Conservation (phyloP, 2,888 invertebrate genomes). For the Trichogramma evanescens region DNA sequence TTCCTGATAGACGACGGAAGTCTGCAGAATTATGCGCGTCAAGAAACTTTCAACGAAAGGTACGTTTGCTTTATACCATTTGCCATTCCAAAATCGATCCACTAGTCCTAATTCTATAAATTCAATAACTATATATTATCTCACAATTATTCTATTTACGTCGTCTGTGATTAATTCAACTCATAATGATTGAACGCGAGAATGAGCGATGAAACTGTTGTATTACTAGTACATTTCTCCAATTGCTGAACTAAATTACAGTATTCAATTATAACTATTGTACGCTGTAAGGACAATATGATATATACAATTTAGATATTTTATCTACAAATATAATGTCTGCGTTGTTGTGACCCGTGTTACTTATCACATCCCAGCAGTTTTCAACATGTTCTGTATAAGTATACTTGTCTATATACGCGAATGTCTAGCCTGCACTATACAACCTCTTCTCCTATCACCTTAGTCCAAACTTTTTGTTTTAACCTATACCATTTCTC, state of each 20-base stretch:
- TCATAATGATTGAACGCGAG: too few relatives aligned
- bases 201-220: too few relatives aligned
- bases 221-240: too few relatives aligned
- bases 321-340: slow-evolving; percentile 7
- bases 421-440: slow-evolving; percentile 45
- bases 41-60: slow-evolving; percentile 96
- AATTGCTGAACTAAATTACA: too few relatives aligned
- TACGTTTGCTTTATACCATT: slow-evolving; percentile 49
- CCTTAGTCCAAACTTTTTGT: background rate
- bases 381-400: slow-evolving; percentile 45
- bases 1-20: slow-evolving; percentile 98
- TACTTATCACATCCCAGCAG: slow-evolving; percentile 52
- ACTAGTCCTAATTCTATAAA: background rate
- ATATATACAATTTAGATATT: too few relatives aligned
- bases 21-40: slow-evolving; percentile 93
- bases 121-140: too few relatives aligned
- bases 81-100: background rate
- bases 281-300: too few relatives aligned
- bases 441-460: slow-evolving; percentile 23
- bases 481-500: slow-evolving; percentile 23
- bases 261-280: too few relatives aligned
- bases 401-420: slow-evolving; percentile 40
- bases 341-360: slow-evolving; percentile 83
- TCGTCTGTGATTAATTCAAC: too few relatives aligned
- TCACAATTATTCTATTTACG: too few relatives aligned